Base-by-base conservation (phyloP, 2,888 invertebrate species). In the Hirtodrosophila duncani region DNA sequence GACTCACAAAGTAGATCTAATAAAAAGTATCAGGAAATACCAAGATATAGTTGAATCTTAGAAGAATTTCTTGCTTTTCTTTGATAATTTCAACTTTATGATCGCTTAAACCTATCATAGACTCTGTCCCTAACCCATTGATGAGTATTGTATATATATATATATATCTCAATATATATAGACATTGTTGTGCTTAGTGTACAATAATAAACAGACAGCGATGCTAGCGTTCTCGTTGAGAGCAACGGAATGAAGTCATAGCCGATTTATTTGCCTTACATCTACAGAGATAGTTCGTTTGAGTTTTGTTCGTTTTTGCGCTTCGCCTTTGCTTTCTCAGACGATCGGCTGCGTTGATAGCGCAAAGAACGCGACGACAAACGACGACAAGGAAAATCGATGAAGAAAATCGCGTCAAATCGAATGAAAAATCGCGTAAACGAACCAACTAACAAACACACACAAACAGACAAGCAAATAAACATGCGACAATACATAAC, bases 291-390 rank as follows among this genome's bases (percentile, higher is more conserved):
- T 8, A 36, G 2, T 34, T 23, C n/a, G 11, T 41, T 44, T 38
- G 36, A 11, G 8, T 9, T 16, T 27, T 37, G 33, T 33, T 34
- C 10, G 16, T 24, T 36, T 26, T 49, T 51, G n/a, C 33, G 16
- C 27, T 29, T 42, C 37, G 52, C 43, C 23, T 30, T 26, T 31
- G 42, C 42, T 33, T 48, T 57, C 65, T 66, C 82, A 83, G 84
- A 82, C 69, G 80, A 69, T 75, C 82, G 83, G 71, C 59, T 79
- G 77, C 81, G 63, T 67, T 79, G 79, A 81, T 78, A 75, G 82
- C 67, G 84, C 56, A n/a, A n/a, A n/a, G n/a, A n/a, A 56, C 62
- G 64, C 68, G 69, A 51, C 61, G 41, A 33, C 17, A 38, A 18
- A 31, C 14, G 45, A 59, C 49, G 55, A 62, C 44, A 43, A 27